Conservation (phyloP, 2,888 invertebrate genomes). For the Lacanobia oleracea region DNA sequence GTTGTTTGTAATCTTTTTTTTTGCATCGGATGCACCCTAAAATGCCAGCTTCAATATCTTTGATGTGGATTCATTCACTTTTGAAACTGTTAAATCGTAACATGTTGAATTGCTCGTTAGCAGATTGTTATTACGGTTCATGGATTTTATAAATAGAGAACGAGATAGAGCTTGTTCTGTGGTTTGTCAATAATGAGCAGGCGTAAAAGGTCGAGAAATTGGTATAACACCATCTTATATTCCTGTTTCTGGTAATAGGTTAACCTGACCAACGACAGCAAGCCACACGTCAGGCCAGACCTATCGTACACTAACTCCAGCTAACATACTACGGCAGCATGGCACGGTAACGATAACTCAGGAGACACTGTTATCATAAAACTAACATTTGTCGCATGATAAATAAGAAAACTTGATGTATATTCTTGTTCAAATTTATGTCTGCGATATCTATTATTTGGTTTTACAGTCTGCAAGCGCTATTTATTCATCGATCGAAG, state of each 20-base stretch:
- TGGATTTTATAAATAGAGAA: background rate
- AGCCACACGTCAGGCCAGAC: constrained; percentile 6
- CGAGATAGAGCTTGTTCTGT: no score
- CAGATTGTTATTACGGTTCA: constrained; percentile 20
- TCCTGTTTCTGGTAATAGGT: background rate
- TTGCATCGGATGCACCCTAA: constrained; percentile 69
- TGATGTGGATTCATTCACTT: constrained; percentile 64
- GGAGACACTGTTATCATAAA: constrained; percentile 54
- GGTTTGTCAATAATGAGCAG: background rate
- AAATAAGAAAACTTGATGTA: constrained; percentile 50
- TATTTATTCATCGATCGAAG: constrained; percentile 57
- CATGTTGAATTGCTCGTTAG: constrained; percentile 16
- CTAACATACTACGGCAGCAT: constrained; percentile 17
- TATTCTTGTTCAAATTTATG: constrained; percentile 38
- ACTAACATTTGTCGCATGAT: constrained; percentile 50
- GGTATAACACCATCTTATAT: background rate
- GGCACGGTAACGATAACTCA: constrained; percentile 40
- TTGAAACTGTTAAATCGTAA: constrained; percentile 53
- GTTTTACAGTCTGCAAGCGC: constrained; percentile 43
- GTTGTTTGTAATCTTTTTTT: constrained; percentile 78
- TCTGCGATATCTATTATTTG: constrained; percentile 55
- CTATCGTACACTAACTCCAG: constrained; percentile 32
- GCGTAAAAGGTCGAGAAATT: background rate
- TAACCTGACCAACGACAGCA: constrained; percentile 2
- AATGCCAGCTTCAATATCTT: constrained; percentile 71